Evolutionary conservation across 2,888 invertebrate species (phyloP).

Genomic region (Monochamus alternatus): DNA sequence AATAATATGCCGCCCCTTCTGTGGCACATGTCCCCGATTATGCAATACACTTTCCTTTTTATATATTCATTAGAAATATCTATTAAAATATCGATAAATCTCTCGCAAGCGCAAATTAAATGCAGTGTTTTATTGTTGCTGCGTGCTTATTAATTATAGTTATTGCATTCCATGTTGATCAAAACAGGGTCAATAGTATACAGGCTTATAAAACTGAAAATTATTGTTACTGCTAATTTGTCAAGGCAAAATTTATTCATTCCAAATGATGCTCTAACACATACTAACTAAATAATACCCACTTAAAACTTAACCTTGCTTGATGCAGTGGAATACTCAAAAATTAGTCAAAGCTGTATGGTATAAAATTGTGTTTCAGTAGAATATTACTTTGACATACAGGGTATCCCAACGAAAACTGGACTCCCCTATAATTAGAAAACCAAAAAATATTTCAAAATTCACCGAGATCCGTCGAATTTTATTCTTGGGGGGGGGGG

Average conservation of each 20-base stretch:
- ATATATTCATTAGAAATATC: not conserved
- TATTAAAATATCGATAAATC: not conserved
- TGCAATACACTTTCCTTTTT: not conserved
- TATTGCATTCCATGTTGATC: not conserved
- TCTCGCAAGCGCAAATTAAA: not conserved
- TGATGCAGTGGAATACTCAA: no score
- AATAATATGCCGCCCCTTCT: no score
- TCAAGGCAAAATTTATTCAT: not conserved
- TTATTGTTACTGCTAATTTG: not conserved
- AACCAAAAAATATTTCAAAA: no score
- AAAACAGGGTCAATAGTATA: not conserved
- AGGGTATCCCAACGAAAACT: no score
- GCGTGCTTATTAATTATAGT: not conserved
- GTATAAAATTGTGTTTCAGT: no score
- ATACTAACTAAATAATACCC: not conserved
- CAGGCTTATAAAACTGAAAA: not conserved
- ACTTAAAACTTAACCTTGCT: no score
- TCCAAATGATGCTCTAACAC: not conserved
- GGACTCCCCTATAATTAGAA: no score
- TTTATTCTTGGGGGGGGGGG: no score
- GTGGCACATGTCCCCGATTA: not conserved
- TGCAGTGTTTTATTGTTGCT: not conserved
- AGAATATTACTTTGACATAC: no score
- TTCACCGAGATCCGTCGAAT: no score
- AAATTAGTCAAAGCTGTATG: no score